Base-by-base conservation (phyloP, 2,888 invertebrate species). In the Diploptera punctata region DNA sequence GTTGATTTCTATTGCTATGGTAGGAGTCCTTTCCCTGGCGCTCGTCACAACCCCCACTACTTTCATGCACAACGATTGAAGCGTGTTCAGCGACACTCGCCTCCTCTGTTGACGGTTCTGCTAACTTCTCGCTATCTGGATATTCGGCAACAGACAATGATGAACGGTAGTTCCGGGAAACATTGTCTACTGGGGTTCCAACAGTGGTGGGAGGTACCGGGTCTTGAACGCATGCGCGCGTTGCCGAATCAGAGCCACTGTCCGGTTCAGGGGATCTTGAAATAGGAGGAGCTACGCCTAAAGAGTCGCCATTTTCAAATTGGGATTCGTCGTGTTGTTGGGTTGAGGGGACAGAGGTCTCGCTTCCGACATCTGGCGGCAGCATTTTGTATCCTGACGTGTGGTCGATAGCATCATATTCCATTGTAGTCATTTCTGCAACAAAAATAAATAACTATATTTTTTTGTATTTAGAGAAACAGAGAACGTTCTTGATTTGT, bases 291-390 rank as follows among this genome's bases (percentile, higher is more conserved):
- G 44, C 65, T 18, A 47, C 65, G n/a, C 24, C 44, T 10, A 24
- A 16, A 1, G 65, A 21, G 44, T 65, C 65, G 65, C 65, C 65
- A 65, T 65, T 65, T 43, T 65, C 65, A 26, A 47, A 65, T 47
- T 65, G 44, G 24, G 65, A 65, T 65, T 65, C 65, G 65, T 65
- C 18, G 47, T 65, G 38, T 24, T 47, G 44, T n/a, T 65, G 62
- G 19, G 44, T 24, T 38, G 43, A 38, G 13, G 26, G 47, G 18
- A 24, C 47, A 4, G 24, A n/a, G 3, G 44, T 18, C 47, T 44
- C 44, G 9, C 24, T 18, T 24, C 24, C 65, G 47, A 43, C 65
- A 65, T 65, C 65, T 38, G 65, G 29, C 47, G 65, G 47, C 21
- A 65, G 65, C 18, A 65, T 24, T 29, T 57, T 57, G 57, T 31